Evolutionary conservation across 2,888 invertebrate species (phyloP), one percentile per base, ranked within the genome.

Genomic region (Orgyia antiqua): DNA sequence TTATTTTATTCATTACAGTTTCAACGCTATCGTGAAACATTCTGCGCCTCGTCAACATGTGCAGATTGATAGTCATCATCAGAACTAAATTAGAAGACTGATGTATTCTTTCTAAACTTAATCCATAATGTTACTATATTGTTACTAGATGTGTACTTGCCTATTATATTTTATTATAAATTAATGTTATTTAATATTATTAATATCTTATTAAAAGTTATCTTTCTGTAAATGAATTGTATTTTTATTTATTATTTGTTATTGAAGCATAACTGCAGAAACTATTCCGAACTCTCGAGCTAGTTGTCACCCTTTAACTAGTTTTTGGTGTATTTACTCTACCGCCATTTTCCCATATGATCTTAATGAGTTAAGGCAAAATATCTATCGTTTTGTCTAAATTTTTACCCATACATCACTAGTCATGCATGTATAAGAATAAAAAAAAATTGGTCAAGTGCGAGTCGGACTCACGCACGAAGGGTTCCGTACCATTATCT

Each of bases 21-120:
- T 90, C 56, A 89, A 86, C 48, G 89, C 89, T 1, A 70, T 89
- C 2, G 89, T 89, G 4, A 89, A 88, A 43, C 88, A 89, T 43
- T 74, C 86, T 3, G 84, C 82, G 0, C 84, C 87, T 4, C 68
- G 72, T 4, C 83, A 83, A 12, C 79, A 75, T 18, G 77, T 73
- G 1, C 74, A 78, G 15, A 71, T 74, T 12, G 63, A 77, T 25
- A 78, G 62, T 38, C 78, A 78, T 51, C 82, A 82, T 51, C 58
- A 75, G 13, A 70, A 71, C 44, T 73, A 66, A 45, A 36, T 39
- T 27, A 48, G 37, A 57, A 62, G 58, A 64, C 60, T 64, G 60
- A 60, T 36, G 25, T 23, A 31, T 31, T 21, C 4, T 23, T 34
- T 31, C 36, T 28, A 31, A 29, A 40, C 24, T 32, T 46, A 47